Conservation (phyloP, 1,140 invertebrate species). For the Hylyphantes graminicola region DNA sequence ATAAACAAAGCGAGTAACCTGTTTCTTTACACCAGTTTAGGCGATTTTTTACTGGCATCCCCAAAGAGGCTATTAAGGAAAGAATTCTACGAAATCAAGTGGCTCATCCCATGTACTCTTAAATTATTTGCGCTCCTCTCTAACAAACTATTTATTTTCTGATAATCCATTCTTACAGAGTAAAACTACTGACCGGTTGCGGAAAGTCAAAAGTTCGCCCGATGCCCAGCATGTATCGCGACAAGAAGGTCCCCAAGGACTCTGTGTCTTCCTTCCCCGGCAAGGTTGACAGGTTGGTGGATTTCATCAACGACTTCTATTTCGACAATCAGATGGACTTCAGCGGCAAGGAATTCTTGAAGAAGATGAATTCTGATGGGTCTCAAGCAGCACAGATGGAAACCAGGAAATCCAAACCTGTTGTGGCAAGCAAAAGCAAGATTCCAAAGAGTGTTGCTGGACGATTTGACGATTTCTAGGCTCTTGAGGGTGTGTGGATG, state of each 20-base stretch:
- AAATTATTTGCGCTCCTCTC: no score
- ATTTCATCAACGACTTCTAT: constrained; percentile 69
- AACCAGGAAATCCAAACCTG: constrained; percentile 37
- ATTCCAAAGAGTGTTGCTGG: constrained; percentile 49
- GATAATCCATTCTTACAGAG: constrained; percentile 31
- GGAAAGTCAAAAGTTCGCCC: constrained; percentile 36
- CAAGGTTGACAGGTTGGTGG: constrained; percentile 67
- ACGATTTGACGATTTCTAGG: constrained; percentile 50
- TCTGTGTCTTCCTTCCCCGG: constrained; percentile 64
- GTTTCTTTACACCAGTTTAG: no score
- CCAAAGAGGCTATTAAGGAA: no score
- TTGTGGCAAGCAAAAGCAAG: constrained; percentile 24
- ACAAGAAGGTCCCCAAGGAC: constrained; percentile 63
- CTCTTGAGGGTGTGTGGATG: not conserved
- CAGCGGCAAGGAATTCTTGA: constrained; percentile 62
- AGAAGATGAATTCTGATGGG: constrained; percentile 40
- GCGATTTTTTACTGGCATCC: no score
- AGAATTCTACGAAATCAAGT: no score
- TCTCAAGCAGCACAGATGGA: not conserved
- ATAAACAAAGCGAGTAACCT: no score
- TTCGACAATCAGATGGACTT: constrained; percentile 65
- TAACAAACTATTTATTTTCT: no score
- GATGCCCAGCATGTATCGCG: constrained; percentile 2
- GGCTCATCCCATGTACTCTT: no score
- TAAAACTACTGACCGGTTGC: constrained; percentile 62